Evolutionary conservation across 2,113 vertebrate genomes (phyloP).

Genomic region (Scytalopus superciliaris): DNA sequence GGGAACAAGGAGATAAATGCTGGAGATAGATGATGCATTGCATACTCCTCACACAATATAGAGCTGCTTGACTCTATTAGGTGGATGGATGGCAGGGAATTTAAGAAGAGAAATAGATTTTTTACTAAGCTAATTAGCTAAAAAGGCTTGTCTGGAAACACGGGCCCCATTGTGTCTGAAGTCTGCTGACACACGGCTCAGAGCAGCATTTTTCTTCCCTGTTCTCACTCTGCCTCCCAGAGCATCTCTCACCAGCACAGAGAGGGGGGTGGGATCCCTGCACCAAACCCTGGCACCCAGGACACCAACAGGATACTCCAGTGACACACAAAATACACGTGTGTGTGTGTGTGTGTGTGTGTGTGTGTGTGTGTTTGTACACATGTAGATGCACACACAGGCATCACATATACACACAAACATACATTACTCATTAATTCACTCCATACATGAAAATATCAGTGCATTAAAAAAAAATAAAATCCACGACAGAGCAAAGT

Average conservation of each 20-base stretch:
- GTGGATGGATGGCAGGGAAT: conserved; percentile 50
- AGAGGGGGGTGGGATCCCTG: not conserved
- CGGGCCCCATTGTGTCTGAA: conserved; percentile 42
- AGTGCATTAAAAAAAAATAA: not conserved
- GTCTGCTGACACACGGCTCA: conserved; percentile 23
- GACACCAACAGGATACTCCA: not conserved
- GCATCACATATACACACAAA: not conserved
- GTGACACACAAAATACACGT: fast-evolving
- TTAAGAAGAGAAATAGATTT: conserved; percentile 60
- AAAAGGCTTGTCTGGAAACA: conserved; percentile 59
- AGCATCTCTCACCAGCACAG: not conserved
- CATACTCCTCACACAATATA: not conserved
- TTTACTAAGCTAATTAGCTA: conserved; percentile 60
- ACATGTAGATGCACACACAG: too few relatives aligned
- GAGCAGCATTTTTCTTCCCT: conserved; percentile 45
- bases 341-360: too few relatives aligned
- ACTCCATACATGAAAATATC: not conserved
- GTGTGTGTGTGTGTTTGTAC: too few relatives aligned
- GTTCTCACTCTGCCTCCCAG: not conserved
- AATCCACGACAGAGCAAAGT: not conserved
- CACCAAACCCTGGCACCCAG: not conserved
- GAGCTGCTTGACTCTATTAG: conserved; percentile 48
- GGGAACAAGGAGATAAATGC: not conserved
- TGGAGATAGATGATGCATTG: conserved; percentile 33
- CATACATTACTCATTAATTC: not conserved